These are phyloP conservation scores for Megalopta genalis DNA, from an alignment of 1,140 invertebrate genomes.

Conservation along the genomic window DNA sequence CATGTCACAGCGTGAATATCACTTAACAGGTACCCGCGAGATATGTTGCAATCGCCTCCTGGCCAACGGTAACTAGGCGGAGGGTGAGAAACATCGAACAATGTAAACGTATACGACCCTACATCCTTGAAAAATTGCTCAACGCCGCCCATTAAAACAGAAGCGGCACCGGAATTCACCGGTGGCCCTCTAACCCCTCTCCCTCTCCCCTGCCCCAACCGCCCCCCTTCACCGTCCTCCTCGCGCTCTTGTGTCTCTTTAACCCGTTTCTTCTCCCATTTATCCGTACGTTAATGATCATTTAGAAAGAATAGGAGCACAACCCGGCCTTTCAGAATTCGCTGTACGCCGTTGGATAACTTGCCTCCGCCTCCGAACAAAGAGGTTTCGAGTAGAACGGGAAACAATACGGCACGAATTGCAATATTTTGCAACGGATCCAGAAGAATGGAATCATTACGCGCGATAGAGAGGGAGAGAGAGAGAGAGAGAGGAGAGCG, in stretches of 20 bases:
- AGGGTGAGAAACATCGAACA: conserved; percentile 74
- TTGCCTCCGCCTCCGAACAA: neutral
- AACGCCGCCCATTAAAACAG: conserved; percentile 13
- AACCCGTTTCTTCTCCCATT: neutral
- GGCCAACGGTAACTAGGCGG: conserved; percentile 72
- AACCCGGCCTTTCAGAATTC: neutral
- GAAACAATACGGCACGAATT: neutral
- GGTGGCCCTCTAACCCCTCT: too few species aligned
- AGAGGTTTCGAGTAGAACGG: neutral
- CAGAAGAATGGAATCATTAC: neutral
- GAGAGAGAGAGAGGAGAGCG: too few species aligned
- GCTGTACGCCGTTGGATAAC: neutral
- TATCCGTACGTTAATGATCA: neutral
- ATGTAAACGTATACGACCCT: conserved; percentile 25
- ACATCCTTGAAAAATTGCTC: conserved; percentile 39
- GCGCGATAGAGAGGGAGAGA: neutral
- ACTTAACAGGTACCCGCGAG: conserved; percentile 52
- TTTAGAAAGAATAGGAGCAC: neutral
- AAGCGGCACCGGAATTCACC: neutral
- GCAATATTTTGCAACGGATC: neutral
- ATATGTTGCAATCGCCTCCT: conserved; percentile 67
- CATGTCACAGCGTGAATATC: conserved; percentile 48
- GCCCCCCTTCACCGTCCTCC: too few species aligned
- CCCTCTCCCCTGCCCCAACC: too few species aligned
- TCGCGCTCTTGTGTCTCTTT: too few species aligned